Evolutionary conservation across 2,888 invertebrate genomes (phyloP).

Genomic region (Limnephilus auricula): DNA sequence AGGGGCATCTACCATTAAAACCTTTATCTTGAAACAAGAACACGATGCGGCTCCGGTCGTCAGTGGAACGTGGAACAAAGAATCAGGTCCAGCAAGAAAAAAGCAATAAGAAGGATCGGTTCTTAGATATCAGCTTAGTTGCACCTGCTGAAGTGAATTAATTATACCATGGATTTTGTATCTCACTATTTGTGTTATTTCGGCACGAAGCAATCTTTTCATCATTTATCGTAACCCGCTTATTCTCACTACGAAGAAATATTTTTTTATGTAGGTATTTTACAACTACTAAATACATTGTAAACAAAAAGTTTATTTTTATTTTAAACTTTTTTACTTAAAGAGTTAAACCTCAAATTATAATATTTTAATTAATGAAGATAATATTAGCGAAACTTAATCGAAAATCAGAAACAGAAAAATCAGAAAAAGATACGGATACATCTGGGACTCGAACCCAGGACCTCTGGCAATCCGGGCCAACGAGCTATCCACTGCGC

Average conservation of each 20-base stretch:
- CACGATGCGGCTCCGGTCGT: neutral
- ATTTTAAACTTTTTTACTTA: no score
- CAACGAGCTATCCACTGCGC: no score
- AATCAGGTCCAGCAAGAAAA: slow-evolving; percentile 13
- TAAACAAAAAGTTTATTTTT: no score
- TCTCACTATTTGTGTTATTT: neutral
- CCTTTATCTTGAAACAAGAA: slow-evolving; percentile 6
- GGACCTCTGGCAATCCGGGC: no score
- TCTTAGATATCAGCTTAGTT: slow-evolving; percentile 45
- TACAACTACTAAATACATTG: no score
- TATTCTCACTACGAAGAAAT: neutral
- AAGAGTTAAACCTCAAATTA: no score
- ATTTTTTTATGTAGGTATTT: neutral
- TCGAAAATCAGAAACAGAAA: no score
- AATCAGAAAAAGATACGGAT: no score
- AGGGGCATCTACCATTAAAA: neutral
- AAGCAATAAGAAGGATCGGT: slow-evolving; percentile 21
- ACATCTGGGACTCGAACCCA: no score
- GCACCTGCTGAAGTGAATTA: slow-evolving; percentile 51
- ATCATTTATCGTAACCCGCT: neutral
- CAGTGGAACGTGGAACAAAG: neutral
- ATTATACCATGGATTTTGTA: slow-evolving; percentile 9
- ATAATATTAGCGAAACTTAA: no score
- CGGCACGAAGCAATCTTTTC: neutral
- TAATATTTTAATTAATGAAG: no score